Conservation (phyloP, 1,140 invertebrate genomes). For the Cyclargus thomasi region DNA sequence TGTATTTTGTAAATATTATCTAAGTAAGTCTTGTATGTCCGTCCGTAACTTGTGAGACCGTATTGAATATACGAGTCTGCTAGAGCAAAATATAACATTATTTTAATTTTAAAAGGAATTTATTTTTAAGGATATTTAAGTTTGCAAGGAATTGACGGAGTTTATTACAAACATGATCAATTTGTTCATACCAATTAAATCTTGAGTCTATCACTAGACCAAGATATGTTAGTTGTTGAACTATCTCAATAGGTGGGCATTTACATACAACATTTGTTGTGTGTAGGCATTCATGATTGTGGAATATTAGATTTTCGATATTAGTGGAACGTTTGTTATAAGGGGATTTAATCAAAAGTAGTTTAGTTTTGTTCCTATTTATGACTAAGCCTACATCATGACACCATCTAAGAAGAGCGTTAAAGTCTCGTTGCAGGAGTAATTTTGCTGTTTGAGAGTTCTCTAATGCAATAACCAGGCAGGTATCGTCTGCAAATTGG, state of each 20-base stretch:
- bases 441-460: slow-evolving; percentile 10
- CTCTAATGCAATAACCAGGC: slow-evolving; percentile 18
- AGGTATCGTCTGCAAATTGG: slow-evolving; percentile 39
- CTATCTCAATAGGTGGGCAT: slow-evolving; percentile 22
- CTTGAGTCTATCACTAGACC: slow-evolving; percentile 30
- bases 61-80: slow-evolving; percentile 27
- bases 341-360: not conserved
- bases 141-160: slow-evolving; percentile 28
- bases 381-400: not conserved
- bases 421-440: slow-evolving; percentile 26
- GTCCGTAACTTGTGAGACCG: slow-evolving; percentile 22
- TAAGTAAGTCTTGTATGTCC: slow-evolving; percentile 28
- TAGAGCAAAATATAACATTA: slow-evolving; percentile 27
- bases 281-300: not conserved
- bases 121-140: slow-evolving; percentile 25
- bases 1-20: slow-evolving; percentile 26
- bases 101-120: slow-evolving; percentile 28
- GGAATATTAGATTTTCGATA: not conserved
- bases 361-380: not conserved
- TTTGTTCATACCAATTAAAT: slow-evolving; percentile 31
- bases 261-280: slow-evolving; percentile 12
- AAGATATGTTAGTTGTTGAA: slow-evolving; percentile 25
- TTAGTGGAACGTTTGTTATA: not conserved
- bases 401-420: slow-evolving; percentile 16
- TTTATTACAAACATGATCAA: slow-evolving; percentile 29